These are phyloP conservation scores for Indri indri DNA, from an alignment of 2,113 vertebrate genomes.

Conservation along the genomic window DNA sequence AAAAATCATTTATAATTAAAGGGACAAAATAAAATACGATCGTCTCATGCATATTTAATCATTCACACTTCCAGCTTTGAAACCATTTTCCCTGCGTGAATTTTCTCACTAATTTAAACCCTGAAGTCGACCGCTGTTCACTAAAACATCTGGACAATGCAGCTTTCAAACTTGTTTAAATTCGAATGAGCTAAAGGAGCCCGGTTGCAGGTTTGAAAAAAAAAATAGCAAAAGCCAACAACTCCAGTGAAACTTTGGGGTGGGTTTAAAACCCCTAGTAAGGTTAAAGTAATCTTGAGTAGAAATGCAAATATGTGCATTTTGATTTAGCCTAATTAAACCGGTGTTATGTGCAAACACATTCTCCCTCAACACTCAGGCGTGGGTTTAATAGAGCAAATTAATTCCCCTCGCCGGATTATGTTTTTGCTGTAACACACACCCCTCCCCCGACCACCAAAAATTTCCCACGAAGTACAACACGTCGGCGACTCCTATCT, in stretches of 20 bases:
- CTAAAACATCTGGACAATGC: constrained; percentile 69
- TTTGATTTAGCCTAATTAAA: constrained; percentile 51
- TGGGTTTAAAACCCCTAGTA: constrained; percentile 1
- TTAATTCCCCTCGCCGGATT: background rate
- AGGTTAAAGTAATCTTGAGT: background rate
- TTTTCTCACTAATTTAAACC: constrained; percentile 63
- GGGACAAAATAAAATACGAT: constrained; percentile 80
- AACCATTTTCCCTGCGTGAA: constrained; percentile 74
- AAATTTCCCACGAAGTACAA: constrained; percentile 40
- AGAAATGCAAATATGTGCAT: constrained; percentile 60
- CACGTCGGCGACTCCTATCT: background rate
- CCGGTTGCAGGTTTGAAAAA: constrained; percentile 17
- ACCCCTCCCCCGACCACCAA: background rate
- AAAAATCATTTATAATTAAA: constrained; percentile 82
- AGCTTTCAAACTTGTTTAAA: constrained; percentile 70
- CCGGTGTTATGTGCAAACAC: background rate
- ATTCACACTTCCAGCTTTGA: constrained; percentile 65
- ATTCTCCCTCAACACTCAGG: constrained; percentile 18
- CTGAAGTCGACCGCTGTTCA: background rate
- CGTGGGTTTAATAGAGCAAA: background rate
- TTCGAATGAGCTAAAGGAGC: constrained; percentile 67
- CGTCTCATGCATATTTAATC: constrained; percentile 73
- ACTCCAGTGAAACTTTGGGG: constrained; percentile 44
- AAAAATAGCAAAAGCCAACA: constrained; percentile 61
- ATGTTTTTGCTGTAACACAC: background rate